Evolutionary conservation across 2,797 vertebrate genomes (phyloP).

Genomic region (Rhabdophis nuchalis): DNA sequence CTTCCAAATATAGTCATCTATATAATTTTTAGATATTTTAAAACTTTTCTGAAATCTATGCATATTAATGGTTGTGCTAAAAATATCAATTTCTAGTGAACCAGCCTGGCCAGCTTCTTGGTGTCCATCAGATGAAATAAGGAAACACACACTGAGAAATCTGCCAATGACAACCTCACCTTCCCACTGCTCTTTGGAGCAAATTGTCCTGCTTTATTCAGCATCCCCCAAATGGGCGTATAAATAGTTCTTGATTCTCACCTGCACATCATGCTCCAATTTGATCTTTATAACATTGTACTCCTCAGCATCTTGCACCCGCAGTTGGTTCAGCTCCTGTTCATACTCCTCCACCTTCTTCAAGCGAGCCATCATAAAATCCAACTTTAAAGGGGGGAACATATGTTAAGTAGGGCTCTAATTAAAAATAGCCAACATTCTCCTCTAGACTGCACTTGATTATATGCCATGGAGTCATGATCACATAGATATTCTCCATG

Average conservation of each 20-base stretch:
- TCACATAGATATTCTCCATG: neutral
- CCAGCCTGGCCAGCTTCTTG: neutral
- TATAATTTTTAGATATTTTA: neutral
- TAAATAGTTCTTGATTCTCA: constrained; percentile 34
- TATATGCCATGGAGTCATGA: neutral
- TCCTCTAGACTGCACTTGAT: neutral
- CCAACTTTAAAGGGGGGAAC: constrained; percentile 62
- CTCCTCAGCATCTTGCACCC: constrained; percentile 64
- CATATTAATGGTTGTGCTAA: neutral
- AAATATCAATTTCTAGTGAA: neutral
- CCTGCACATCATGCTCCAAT: constrained; percentile 71
- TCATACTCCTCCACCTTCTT: constrained; percentile 74
- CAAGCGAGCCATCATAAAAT: constrained; percentile 65
- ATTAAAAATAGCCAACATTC: neutral
- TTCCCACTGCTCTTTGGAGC: no score
- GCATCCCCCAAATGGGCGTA: rapidly evolving
- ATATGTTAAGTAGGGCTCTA: neutral
- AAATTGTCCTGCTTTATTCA: neutral
- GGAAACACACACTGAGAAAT: no score
- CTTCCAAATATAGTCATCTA: neutral
- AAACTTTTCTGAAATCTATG: neutral
- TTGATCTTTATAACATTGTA: constrained; percentile 64
- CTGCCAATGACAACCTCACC: neutral
- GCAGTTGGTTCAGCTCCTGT: constrained; percentile 62
- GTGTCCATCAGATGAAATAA: neutral